Evolutionary conservation across 2,888 invertebrate genomes (phyloP), one percentile per base, ranked within the genome.

Genomic region (Rotaria macrura): DNA sequence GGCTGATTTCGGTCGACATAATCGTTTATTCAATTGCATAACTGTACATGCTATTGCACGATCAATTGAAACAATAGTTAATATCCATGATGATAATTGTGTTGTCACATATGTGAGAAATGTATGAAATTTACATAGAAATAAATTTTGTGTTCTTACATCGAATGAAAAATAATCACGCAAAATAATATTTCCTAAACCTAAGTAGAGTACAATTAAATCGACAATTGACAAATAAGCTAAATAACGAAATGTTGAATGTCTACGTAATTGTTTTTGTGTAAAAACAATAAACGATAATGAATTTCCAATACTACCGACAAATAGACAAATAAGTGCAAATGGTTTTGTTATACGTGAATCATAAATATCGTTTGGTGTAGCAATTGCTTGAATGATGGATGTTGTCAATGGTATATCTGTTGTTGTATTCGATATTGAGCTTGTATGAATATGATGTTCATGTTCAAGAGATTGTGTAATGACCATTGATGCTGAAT

Each of bases 241-340:
- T 34, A 86, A 65, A 52, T 86, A 86, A 49, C 83, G 74, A 84
- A 85, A 85, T 84, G 86, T 86, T 17, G 86, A 86, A 84, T 86
- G 52, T 52, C 54, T 85, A 3, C 86, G 57, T 85, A 86, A 83
- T 20, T 54, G 38, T 43, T 86, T 85, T 40, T 86, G 85, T 29
- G 49, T 83, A 49, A 86, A 86, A 79, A 86, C 84, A 29, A 85
- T 49, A 25, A 86, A 47, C 34, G 85, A 86, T 34, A 86, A 34
- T 43, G 85, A 55, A 74, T 86, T 86, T 23, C 86, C 85, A n/a
- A 79, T 34, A 25, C 38, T 38, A 4, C 79, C 79, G 43, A 79
- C n/a, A 43, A 79, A 79, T 43, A 79, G 38, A 79, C 79, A 79
- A 43, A 79, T 4, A n/a, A 43, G 3, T n/a, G 79, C 79, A 25